Evolutionary conservation across 2,113 vertebrate genomes (phyloP).

Genomic region (Aldabrachelys gigantea): DNA sequence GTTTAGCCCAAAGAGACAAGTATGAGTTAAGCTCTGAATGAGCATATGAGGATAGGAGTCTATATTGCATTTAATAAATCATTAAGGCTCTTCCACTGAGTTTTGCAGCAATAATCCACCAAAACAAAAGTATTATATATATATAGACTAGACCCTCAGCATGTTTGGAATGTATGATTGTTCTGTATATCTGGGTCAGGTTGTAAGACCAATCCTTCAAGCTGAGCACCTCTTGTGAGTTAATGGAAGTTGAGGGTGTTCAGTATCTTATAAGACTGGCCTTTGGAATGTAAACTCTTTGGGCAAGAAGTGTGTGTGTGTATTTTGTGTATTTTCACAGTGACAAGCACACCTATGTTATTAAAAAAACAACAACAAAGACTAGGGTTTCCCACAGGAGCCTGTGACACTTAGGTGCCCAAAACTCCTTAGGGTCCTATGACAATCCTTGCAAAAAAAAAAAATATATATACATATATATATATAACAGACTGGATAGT

Average conservation of each 20-base stretch:
- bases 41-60: background rate
- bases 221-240: background rate
- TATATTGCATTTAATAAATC: no score
- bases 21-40: background rate
- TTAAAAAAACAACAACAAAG: background rate
- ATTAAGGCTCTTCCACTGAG: no score
- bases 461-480: no score
- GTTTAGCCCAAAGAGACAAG: background rate
- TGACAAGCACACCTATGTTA: fast-evolving
- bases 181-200: no score
- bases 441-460: no score
- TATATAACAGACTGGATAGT: no score
- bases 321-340: background rate
- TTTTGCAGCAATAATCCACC: no score
- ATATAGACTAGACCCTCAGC: no score
- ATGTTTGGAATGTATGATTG: no score
- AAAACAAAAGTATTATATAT: no score
- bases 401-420: no score
- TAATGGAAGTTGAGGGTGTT: background rate
- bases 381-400: background rate
- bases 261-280: background rate
- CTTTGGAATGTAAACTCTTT: background rate
- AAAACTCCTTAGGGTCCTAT: background rate
- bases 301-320: background rate
- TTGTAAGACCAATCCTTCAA: background rate